Evolutionary conservation across 2,888 invertebrate genomes (phyloP).

Genomic region (Mythimna vitellina): DNA sequence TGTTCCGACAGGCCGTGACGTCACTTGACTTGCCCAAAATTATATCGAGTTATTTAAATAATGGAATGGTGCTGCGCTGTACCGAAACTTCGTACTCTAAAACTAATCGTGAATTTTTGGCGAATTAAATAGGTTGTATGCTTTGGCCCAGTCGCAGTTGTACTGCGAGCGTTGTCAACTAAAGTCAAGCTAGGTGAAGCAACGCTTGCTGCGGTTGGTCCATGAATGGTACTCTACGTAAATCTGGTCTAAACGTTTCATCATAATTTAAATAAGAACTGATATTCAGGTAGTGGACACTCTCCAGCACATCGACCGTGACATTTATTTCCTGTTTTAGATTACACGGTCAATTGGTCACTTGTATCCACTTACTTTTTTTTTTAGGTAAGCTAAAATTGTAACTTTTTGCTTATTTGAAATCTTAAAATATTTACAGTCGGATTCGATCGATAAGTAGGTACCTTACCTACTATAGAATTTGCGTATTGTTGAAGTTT

Average conservation of each 20-base stretch:
- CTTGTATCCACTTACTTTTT: neutral
- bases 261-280: neutral
- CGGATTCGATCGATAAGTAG: too few relatives aligned
- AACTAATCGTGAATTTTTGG: too few relatives aligned
- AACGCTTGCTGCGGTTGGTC: neutral
- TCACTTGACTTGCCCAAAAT: neutral
- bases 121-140: too few relatives aligned
- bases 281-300: slow-evolving; percentile 3
- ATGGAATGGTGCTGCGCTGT: too few relatives aligned
- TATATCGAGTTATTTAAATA: neutral
- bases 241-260: neutral
- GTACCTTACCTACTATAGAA: too few relatives aligned
- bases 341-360: slow-evolving; percentile 6
- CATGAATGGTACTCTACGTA: neutral
- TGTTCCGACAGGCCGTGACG: slow-evolving; percentile 1
- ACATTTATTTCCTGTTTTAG: slow-evolving; percentile 34
- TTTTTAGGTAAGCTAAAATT: neutral
- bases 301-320: slow-evolving; percentile 39
- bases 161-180: too few relatives aligned
- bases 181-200: neutral
- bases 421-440: too few relatives aligned
- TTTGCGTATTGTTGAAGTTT: too few relatives aligned
- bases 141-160: too few relatives aligned
- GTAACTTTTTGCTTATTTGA: too few relatives aligned
- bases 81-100: too few relatives aligned